Evolutionary conservation across 2,888 invertebrate species (phyloP), one percentile per base, ranked within the genome.

Genomic region (Silvanus unidentatus): DNA sequence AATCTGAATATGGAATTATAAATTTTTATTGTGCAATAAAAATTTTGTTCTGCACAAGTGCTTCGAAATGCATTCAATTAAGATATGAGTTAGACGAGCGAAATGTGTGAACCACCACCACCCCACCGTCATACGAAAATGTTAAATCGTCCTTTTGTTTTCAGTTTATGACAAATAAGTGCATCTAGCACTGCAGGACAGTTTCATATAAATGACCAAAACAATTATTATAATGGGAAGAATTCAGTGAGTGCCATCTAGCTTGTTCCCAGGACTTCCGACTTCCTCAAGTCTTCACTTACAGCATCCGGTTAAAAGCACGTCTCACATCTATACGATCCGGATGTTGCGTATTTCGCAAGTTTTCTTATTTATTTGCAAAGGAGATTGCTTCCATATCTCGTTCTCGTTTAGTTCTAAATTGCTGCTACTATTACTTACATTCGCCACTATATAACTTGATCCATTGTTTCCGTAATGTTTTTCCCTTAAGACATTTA

Each of bases 251-350:
- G 32, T 12, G 32, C 32, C 32, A 32, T 32, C 40, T 44, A 45
- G 51, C 63, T 62, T 59, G 58, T 62, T 55, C 56, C 57, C 52
- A 59, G 56, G 48, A 59, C 64, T 65, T 65, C 65, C 62, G 61
- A 58, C 60, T 67, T 68, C 68, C 67, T 64, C 52, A 55, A 57
- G 63, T 63, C 63, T 64, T 68, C 67, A 67, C 65, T 68, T 63
- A 58, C 52, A 57, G 58, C 53, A 63, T 69, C 68, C 66, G 63
- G 58, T 42, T n/a, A 48, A 55, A 57, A 50, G 53, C 58, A 53
- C 60, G 58, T 49, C 58, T 56, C 57, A 57, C 58, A 54, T 57
- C 53, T 42, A 45, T 37, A 22, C 22, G 8, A 47, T 53, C 48
- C 59, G 62, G 60, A 61, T 49, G 52, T 52, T 53, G 55, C 54